These are phyloP conservation scores for Graptemys geographica DNA, from an alignment of 2,797 vertebrate species.

Conservation along the genomic window DNA sequence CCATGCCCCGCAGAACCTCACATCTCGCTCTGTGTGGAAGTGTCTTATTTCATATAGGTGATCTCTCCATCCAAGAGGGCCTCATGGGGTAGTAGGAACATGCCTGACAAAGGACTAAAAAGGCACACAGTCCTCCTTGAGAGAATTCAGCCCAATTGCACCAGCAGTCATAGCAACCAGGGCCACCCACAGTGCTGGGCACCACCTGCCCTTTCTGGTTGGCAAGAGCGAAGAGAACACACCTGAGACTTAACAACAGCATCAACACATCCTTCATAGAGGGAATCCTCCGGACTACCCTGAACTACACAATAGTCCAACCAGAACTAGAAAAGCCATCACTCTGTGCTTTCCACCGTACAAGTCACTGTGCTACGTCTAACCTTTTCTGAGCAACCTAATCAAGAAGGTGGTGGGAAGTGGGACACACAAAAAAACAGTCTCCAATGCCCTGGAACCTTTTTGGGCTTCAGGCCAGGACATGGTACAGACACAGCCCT, in stretches of 20 bases:
- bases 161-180: not conserved
- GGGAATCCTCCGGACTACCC: not conserved
- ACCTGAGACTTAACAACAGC: not conserved
- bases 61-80: rapidly evolving
- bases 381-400: not conserved
- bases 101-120: not conserved
- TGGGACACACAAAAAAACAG: not conserved
- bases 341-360: not conserved
- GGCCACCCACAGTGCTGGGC: not conserved
- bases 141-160: not conserved
- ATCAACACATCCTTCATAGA: not conserved
- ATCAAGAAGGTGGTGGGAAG: not conserved
- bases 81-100: rapidly evolving
- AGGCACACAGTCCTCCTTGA: not conserved
- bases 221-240: not conserved
- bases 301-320: not conserved
- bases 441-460: not conserved
- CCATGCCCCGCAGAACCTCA: not conserved
- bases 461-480: not conserved
- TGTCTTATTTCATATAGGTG: not conserved
- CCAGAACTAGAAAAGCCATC: not conserved
- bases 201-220: not conserved
- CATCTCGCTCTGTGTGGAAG: not conserved
- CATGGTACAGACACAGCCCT: not conserved
- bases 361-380: not conserved